Percentiles rank a stretch among this genome's conserved stretches.
Evolutionary conservation across 2,113 vertebrate species (phyloP).

Genomic region (Saccopteryx bilineata): DNA sequence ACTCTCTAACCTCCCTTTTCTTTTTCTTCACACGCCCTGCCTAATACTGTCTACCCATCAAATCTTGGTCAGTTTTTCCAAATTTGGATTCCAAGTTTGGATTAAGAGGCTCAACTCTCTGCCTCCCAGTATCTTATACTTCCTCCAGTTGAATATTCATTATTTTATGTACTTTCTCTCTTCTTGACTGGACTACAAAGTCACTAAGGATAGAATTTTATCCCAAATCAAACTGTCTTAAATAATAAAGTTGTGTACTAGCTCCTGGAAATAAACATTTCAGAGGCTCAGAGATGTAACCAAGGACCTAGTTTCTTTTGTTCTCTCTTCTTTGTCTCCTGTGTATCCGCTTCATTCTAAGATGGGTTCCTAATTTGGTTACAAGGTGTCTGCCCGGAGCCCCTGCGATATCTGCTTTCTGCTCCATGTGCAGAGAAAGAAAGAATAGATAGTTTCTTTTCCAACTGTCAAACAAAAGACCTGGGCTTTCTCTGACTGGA

Average conservation of each 20-base stretch:
- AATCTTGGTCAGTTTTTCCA: background rate
- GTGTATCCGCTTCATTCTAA: background rate
- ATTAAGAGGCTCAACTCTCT: background rate
- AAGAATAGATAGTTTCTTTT: background rate
- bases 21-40: background rate
- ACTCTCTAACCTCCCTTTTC: background rate
- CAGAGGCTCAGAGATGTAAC: background rate
- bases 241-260: background rate
- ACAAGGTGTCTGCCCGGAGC: background rate
- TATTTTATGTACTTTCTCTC: background rate
- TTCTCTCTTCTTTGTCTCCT: background rate
- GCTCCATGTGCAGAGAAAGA: background rate
- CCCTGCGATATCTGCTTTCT: background rate
- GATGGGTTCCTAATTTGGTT: background rate
- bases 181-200: background rate
- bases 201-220: background rate
- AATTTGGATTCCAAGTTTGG: background rate
- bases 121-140: background rate
- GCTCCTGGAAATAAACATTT: background rate
- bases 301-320: background rate
- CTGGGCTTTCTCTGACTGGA: background rate
- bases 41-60: background rate
- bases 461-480: background rate
- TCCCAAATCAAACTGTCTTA: background rate
- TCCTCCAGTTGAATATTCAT: background rate